Evolutionary conservation across 2,113 vertebrate genomes (phyloP).

Genomic region (Lonchura striata): DNA sequence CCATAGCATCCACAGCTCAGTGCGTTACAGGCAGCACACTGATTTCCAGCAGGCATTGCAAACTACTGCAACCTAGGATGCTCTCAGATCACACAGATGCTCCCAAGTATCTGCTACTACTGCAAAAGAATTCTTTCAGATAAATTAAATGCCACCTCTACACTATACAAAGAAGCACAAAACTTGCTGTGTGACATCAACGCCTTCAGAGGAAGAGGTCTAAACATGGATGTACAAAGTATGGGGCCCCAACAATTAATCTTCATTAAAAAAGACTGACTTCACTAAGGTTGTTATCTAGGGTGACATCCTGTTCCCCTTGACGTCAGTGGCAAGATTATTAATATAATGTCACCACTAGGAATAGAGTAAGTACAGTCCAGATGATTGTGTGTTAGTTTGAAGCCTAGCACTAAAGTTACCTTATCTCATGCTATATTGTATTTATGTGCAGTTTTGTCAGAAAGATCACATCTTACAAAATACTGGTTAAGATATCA

Average conservation of each 20-base stretch:
- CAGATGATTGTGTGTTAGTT: neutral
- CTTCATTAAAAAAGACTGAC: constrained; percentile 36
- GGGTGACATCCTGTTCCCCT: constrained; percentile 31
- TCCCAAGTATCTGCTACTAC: neutral
- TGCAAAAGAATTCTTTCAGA: neutral
- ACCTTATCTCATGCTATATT: neutral
- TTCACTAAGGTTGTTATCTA: constrained; percentile 1
- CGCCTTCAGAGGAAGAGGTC: neutral
- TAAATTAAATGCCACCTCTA: neutral
- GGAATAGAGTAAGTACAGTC: neutral
- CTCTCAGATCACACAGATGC: neutral
- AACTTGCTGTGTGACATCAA: neutral
- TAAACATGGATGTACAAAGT: neutral
- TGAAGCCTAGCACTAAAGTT: neutral
- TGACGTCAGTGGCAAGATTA: constrained; percentile 12
- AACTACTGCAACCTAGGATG: neutral
- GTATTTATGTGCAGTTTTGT: neutral
- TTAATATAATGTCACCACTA: neutral
- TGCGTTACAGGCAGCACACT: neutral
- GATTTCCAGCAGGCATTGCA: neutral
- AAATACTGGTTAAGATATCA: neutral
- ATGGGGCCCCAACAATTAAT: neutral
- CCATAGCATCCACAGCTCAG: neutral
- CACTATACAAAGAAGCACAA: neutral
- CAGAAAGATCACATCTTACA: neutral